A percentile compares a stretch with the other conserved stretches of the same genome.
Evolutionary conservation across 2,888 invertebrate genomes (phyloP).

Genomic region (Parnassius mnemosyne): DNA sequence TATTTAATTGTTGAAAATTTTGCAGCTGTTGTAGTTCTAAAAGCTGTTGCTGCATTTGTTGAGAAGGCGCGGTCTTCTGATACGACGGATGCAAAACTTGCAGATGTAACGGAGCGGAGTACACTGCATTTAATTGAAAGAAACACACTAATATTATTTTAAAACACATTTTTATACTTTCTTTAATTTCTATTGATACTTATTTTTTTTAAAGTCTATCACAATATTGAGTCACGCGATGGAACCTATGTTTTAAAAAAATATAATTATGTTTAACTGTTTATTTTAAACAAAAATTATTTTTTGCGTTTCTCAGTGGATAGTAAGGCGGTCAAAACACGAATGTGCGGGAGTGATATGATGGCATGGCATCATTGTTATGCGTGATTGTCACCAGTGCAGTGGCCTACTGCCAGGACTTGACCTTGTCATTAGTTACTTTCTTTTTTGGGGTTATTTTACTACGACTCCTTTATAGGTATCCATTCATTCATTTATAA

Average conservation of each 20-base stretch:
- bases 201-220: no score
- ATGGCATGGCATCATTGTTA: conserved; percentile 7
- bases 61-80: conserved; percentile 34
- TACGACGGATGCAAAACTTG: conserved; percentile 29
- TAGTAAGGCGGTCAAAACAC: background rate
- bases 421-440: conserved; percentile 52
- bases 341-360: conserved; percentile 5
- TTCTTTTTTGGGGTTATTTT: conserved; percentile 47
- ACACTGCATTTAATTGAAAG: conserved; percentile 36
- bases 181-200: no score
- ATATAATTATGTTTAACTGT: no score
- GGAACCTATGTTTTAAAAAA: background rate
- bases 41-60: conserved; percentile 42
- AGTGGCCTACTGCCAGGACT: conserved; percentile 62
- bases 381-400: conserved; percentile 7
- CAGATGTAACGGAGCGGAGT: conserved; percentile 47
- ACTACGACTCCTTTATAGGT: conserved; percentile 3
- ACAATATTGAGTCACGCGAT: no score
- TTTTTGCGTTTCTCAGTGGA: background rate
- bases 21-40: conserved; percentile 41
- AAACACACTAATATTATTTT: conserved; percentile 34
- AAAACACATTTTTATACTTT: conserved; percentile 8
- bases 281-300: background rate
- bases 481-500: conserved; percentile 3
- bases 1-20: conserved; percentile 33